Base-by-base conservation (phyloP, 2,113 vertebrate species). In the Sander vitreus region DNA sequence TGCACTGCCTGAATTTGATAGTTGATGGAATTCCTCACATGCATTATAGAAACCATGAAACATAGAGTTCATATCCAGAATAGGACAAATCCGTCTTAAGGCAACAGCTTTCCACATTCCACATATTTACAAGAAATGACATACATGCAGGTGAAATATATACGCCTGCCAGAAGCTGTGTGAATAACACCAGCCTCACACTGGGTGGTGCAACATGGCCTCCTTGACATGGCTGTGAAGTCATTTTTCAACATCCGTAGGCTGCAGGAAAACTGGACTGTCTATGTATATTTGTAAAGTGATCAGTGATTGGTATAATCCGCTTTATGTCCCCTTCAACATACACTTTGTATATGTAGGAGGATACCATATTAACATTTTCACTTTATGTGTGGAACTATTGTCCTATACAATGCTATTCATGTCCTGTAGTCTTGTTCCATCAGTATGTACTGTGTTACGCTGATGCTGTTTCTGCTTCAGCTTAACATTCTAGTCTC, bases 401-500 rank as follows among this genome's bases (percentile, higher is more conserved):
- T 70, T 84, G 63, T 83, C 51, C 15, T 30, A 14, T 23, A n/a
- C 25, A 68, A 2, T 59, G 53, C 45, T n/a, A 53, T 50, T 58
- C 59, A 66, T 62, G 53, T 79, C 63, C 67, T 73, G 58, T 53
- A 63, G 65, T 79, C 70, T 63, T 67, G 72, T 62, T 30, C 62
- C 78, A 71, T 90, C 80, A 75, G 73, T 85, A 67, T 78, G 81
- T 74, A 48, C 48, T 0, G 36, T 48, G 73, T 70, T 73, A 45
- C 27, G 7, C 57, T 8, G 36, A 73, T 59, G 70, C 70, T 18
- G 25, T 80, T 83, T 85, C 72, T 83, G 58, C 78, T 85, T 88
- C 74, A 78, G 83, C 83, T 92, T 76, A 86, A 90, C 87, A 91
- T 89, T 92, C 90, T 91, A 83, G 84, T 81, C 84, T 82, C 71